Conservation (phyloP, 2,888 invertebrate species). For the Brachylomia viminalis region DNA sequence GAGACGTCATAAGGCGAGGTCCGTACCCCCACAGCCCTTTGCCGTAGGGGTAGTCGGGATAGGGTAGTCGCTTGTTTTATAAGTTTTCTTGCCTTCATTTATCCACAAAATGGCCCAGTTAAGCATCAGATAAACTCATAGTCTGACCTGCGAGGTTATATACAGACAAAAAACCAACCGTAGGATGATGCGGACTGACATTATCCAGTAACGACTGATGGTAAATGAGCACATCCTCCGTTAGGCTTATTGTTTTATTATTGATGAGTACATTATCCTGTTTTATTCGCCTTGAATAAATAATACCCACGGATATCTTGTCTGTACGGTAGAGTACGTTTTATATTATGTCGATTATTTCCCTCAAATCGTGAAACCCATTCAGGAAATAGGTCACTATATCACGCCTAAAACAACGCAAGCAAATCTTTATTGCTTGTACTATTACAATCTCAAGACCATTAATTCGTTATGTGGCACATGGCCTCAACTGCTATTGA, state of each 20-base stretch:
- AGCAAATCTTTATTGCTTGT: constrained; percentile 43
- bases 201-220: not conserved
- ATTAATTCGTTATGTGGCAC: constrained; percentile 47
- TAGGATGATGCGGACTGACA: not conserved
- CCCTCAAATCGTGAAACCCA: constrained; percentile 26
- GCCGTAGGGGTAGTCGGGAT: too few relatives aligned
- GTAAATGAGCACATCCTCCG: too few relatives aligned
- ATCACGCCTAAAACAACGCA: constrained; percentile 14
- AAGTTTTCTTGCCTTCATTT: not conserved
- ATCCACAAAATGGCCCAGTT: not conserved
- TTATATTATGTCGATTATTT: constrained; percentile 1
- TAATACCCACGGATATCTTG: not conserved
- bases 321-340: not conserved
- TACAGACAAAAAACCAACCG: not conserved
- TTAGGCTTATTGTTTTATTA: too few relatives aligned
- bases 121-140: not conserved
- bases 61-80: not conserved
- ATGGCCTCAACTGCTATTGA: constrained; percentile 39
- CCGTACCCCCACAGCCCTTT: not conserved
- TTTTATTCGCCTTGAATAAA: not conserved
- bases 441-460: constrained; percentile 40
- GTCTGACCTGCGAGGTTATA: not conserved
- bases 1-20: not conserved
- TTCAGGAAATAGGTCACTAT: constrained; percentile 18
- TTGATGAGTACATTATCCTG: too few relatives aligned